Percentiles rank a stretch among this genome's conserved stretches.
These are phyloP conservation scores for Platysteira castanea DNA, from an alignment of 2,113 vertebrate species.

Conservation along the genomic window DNA sequence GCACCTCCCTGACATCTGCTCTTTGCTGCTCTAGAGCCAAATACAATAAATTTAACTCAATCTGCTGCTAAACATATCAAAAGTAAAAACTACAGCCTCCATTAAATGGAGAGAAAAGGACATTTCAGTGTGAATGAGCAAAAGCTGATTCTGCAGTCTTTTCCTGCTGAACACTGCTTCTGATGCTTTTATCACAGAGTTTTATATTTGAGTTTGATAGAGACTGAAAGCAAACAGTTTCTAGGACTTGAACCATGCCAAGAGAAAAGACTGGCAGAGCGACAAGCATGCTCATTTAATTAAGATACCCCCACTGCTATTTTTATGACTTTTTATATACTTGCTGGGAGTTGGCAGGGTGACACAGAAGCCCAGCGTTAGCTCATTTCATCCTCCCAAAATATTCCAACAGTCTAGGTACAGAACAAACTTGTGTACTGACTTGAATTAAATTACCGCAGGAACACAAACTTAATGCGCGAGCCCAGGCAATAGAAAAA, in stretches of 20 bases:
- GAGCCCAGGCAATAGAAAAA: background rate
- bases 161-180: background rate
- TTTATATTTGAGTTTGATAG: slow-evolving; percentile 20
- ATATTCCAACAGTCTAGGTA: background rate
- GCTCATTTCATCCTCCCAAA: background rate
- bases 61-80: slow-evolving; percentile 28
- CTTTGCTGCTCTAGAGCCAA: slow-evolving; percentile 38
- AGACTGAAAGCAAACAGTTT: slow-evolving; percentile 18
- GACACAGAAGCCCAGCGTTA: background rate
- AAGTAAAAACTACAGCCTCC: slow-evolving; percentile 14
- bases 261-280: background rate
- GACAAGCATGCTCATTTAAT: slow-evolving; percentile 16
- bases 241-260: background rate
- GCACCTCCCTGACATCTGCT: slow-evolving; percentile 50
- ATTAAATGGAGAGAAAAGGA: background rate
- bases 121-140: background rate
- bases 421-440: background rate
- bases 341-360: slow-evolving; percentile 32
- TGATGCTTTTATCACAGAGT: background rate
- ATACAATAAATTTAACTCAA: slow-evolving; percentile 39
- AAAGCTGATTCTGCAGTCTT: background rate
- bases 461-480: background rate
- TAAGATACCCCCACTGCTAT: slow-evolving; percentile 7
- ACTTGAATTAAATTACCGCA: background rate
- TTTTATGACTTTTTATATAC: slow-evolving; percentile 32